These are phyloP conservation scores for Drosophila melanica DNA, from an alignment of 1,140 invertebrate species.

Conservation along the genomic window DNA sequence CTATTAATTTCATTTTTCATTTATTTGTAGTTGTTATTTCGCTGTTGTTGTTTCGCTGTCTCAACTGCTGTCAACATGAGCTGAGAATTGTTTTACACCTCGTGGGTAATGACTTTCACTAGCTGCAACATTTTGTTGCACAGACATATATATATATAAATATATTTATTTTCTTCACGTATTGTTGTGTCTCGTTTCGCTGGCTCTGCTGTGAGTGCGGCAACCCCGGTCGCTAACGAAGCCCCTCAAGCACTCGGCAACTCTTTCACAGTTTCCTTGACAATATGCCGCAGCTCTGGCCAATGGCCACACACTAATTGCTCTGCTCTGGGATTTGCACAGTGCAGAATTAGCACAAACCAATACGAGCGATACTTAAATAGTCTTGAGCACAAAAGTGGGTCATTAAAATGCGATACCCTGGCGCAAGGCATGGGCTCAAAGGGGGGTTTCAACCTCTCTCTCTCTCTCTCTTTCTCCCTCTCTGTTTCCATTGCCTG, in stretches of 20 bases:
- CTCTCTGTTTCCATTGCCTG: constrained; percentile 9
- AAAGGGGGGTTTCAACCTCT: constrained; percentile 3
- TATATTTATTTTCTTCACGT: constrained; percentile 13
- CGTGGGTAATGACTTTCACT: constrained; percentile 75
- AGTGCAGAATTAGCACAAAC: constrained; percentile 72
- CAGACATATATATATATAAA: constrained; percentile 7
- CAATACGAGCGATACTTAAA: constrained; percentile 71
- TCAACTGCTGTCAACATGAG: constrained; percentile 56
- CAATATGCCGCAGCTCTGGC: constrained; percentile 53
- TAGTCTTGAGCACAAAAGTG: constrained; percentile 74
- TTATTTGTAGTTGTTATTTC: constrained; percentile 38
- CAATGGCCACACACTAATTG: constrained; percentile 70
- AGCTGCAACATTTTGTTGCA: constrained; percentile 1
- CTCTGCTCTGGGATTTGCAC: constrained; percentile 65
- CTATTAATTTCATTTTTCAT: constrained; percentile 71
- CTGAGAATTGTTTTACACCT: constrained; percentile 29
- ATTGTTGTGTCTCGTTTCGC: constrained; percentile 21
- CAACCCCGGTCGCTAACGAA: constrained; percentile 37
- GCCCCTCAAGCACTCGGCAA: constrained; percentile 45
- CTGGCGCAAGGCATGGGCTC: constrained; percentile 21
- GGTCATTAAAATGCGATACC: constrained; percentile 81
- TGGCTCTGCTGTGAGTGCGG: constrained; percentile 15
- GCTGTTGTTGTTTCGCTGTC: constrained; percentile 9
- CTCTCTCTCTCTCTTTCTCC: background rate
- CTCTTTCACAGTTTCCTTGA: constrained; percentile 71